A percentile compares a stretch with the other conserved stretches of the same genome.
Conservation (phyloP, 2,888 invertebrate species). For the Chouioia cunea region DNA sequence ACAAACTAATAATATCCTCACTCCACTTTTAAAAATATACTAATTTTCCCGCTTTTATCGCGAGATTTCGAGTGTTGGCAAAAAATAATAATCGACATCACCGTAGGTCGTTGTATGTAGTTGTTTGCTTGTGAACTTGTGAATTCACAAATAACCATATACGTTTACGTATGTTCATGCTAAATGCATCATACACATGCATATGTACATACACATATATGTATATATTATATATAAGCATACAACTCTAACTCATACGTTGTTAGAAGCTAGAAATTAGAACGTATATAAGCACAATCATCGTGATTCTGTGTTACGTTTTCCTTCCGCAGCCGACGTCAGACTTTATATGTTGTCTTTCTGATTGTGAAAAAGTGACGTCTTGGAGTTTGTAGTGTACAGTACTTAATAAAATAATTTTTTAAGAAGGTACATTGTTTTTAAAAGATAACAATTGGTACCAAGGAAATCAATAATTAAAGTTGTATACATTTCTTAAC, state of each 20-base stretch:
- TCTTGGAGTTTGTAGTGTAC: slow-evolving; percentile 41
- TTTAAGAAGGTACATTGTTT: neutral
- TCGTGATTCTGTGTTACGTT: neutral
- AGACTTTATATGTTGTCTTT: slow-evolving; percentile 39
- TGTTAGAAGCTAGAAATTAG: too few species aligned
- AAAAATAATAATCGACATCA: slow-evolving; percentile 19
- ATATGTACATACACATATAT: too few species aligned
- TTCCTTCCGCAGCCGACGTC: slow-evolving; percentile 50
- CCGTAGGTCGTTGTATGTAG: too few species aligned
- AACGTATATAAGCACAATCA: neutral
- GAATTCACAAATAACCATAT: too few species aligned
- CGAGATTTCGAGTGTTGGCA: slow-evolving; percentile 7
- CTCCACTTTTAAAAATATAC: too few species aligned
- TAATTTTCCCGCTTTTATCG: slow-evolving; percentile 6
- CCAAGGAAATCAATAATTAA: neutral
- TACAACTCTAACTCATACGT: too few species aligned
- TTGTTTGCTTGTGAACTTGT: too few species aligned
- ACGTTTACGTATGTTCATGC: too few species aligned
- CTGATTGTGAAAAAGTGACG: slow-evolving; percentile 40
- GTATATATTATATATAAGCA: too few species aligned
- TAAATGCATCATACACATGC: too few species aligned
- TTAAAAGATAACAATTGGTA: neutral
- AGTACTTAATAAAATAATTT: slow-evolving; percentile 39
- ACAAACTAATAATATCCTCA: too few species aligned
- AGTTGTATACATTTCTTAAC: too few species aligned